phyloP scores from a whole-genome alignment of 2,888 invertebrate species.

The Phragmatobia fuliginosa region DNA sequence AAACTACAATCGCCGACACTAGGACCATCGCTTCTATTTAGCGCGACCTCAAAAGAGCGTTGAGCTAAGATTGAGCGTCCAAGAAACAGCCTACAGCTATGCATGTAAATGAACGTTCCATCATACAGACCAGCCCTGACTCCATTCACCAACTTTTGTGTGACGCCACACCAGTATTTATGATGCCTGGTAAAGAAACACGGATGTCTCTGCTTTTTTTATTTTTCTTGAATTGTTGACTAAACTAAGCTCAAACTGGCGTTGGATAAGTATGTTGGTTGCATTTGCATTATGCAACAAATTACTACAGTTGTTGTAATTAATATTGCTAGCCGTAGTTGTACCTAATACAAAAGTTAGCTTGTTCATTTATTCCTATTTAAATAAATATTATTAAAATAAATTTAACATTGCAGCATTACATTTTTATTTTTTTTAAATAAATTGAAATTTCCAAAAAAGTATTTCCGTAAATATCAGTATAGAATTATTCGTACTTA shows the following conservation, averaged over 20 bases:
- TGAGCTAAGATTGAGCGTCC: slow-evolving; percentile 55
- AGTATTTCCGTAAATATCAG: too few species aligned
- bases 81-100: slow-evolving; percentile 56
- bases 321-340: too few species aligned
- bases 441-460: too few species aligned
- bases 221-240: neutral
- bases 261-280: too few species aligned
- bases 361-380: too few species aligned
- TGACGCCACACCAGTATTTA: neutral
- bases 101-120: slow-evolving; percentile 59
- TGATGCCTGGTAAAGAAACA: neutral
- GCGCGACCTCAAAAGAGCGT: slow-evolving; percentile 56
- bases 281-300: too few species aligned
- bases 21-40: slow-evolving; percentile 54
- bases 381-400: too few species aligned
- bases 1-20: slow-evolving; percentile 26
- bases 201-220: neutral
- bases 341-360: too few species aligned
- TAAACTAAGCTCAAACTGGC: neutral
- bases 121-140: slow-evolving; percentile 34
- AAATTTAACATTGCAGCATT: too few species aligned
- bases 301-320: too few species aligned
- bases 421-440: too few species aligned
- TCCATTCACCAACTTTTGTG: slow-evolving; percentile 27
- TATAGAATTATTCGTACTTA: too few species aligned